Evolutionary conservation across 2,888 invertebrate genomes (phyloP).

Genomic region (Mythimna albipuncta): DNA sequence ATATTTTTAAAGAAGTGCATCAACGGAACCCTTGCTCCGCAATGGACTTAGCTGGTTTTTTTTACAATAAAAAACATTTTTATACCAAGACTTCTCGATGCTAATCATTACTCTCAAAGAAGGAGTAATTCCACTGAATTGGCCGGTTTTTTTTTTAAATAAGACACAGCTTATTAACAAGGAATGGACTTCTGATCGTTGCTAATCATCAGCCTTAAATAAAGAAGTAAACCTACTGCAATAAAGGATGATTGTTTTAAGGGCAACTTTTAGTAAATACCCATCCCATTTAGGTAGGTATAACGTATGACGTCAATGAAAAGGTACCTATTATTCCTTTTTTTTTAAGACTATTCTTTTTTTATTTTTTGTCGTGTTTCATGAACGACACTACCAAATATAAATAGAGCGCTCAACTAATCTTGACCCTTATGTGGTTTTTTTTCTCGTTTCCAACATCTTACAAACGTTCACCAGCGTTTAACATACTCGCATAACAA

Average conservation of each 20-base stretch:
- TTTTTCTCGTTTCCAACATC: constrained; percentile 10
- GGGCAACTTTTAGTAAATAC: background rate
- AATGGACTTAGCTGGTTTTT: too few species aligned
- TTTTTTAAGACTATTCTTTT: background rate
- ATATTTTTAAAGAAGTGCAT: too few species aligned
- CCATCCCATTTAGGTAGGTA: background rate
- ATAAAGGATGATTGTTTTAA: background rate
- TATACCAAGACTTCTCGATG: too few species aligned
- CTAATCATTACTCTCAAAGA: too few species aligned
- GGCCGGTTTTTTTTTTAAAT: too few species aligned
- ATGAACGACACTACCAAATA: background rate
- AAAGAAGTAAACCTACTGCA: background rate
- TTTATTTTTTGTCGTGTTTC: background rate
- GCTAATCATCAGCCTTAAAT: too few species aligned
- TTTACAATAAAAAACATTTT: too few species aligned
- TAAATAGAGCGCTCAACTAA: constrained; percentile 25
- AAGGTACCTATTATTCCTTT: background rate
- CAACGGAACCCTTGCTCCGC: too few species aligned
- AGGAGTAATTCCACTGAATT: too few species aligned
- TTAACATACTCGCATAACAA: constrained; percentile 65
- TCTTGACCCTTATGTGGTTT: constrained; percentile 50
- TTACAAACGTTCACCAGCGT: constrained; percentile 35
- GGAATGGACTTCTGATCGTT: background rate
- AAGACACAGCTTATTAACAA: background rate
- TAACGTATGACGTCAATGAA: background rate